Conservation (phyloP, 2,888 invertebrate species). For the Lithosia quadra region DNA sequence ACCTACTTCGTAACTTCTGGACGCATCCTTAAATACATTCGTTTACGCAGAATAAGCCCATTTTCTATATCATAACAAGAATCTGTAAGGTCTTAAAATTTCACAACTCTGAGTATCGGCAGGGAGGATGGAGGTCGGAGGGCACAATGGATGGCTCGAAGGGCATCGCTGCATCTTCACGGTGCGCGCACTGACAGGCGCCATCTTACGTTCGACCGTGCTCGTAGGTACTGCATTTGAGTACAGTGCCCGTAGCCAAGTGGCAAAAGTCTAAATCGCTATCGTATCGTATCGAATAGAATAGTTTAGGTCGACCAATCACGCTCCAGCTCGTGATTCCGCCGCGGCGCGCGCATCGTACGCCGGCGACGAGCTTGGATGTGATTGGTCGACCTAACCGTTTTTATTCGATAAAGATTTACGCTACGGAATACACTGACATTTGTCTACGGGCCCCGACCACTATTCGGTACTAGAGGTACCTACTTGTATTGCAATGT, state of each 20-base stretch:
- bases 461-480: not conserved
- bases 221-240: not conserved
- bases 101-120: constrained; percentile 51
- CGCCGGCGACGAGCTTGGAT: too few relatives aligned
- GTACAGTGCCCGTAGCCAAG: not conserved
- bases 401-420: too few relatives aligned
- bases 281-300: too few relatives aligned
- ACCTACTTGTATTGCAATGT: not conserved
- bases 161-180: constrained; percentile 84
- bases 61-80: constrained; percentile 12
- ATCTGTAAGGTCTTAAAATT: constrained; percentile 46
- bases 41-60: not conserved
- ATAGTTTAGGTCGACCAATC: too few relatives aligned
- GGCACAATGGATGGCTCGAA: constrained; percentile 78
- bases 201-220: constrained; percentile 25
- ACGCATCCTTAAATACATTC: not conserved
- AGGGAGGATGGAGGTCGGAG: constrained; percentile 67
- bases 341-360: too few relatives aligned
- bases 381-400: too few relatives aligned
- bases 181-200: constrained; percentile 62
- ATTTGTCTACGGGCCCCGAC: too few relatives aligned
- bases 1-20: too few relatives aligned
- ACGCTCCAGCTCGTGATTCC: too few relatives aligned
- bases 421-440: too few relatives aligned
- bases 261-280: too few relatives aligned